phyloP scores from a whole-genome alignment of 2,797 vertebrate species.

The Harpagifer antarcticus region DNA sequence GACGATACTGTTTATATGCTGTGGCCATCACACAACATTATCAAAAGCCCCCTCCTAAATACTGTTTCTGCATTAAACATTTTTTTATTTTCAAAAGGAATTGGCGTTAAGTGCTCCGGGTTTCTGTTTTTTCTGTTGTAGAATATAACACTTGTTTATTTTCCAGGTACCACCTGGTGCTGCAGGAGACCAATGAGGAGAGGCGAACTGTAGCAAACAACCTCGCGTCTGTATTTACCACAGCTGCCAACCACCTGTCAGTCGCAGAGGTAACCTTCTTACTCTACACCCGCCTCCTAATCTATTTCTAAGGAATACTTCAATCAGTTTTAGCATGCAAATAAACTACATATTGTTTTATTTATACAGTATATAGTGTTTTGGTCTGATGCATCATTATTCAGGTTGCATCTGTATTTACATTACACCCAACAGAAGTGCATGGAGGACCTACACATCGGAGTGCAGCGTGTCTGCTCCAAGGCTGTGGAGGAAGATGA shows the following conservation, averaged over 20 bases:
- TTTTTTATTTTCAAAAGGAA: neutral
- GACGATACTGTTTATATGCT: neutral
- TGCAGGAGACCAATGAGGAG: slow-evolving; percentile 86
- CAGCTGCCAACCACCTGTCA: slow-evolving; percentile 76
- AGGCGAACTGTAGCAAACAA: slow-evolving; percentile 81
- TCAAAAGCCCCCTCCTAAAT: neutral
- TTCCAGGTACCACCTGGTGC: slow-evolving; percentile 84
- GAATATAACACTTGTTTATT: slow-evolving; percentile 1
- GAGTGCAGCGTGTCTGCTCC: slow-evolving; percentile 52
- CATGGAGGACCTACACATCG: slow-evolving; percentile 70
- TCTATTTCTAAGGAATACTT: neutral
- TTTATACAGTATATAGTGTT: no score
- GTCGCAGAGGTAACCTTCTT: slow-evolving; percentile 77
- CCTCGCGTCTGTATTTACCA: slow-evolving; percentile 75
- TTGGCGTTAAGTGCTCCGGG: no score
- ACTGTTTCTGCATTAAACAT: neutral
- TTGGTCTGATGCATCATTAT: neutral
- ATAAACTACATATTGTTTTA: neutral
- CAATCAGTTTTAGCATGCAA: neutral
- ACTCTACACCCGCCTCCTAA: neutral
- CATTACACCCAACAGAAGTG: slow-evolving; percentile 43
- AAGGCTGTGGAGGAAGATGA: slow-evolving; percentile 72
- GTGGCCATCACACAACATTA: neutral
- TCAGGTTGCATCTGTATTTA: neutral
- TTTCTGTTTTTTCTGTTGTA: neutral